phyloP scores from a whole-genome alignment of 2,888 invertebrate genomes.

The Xanthia togata region DNA sequence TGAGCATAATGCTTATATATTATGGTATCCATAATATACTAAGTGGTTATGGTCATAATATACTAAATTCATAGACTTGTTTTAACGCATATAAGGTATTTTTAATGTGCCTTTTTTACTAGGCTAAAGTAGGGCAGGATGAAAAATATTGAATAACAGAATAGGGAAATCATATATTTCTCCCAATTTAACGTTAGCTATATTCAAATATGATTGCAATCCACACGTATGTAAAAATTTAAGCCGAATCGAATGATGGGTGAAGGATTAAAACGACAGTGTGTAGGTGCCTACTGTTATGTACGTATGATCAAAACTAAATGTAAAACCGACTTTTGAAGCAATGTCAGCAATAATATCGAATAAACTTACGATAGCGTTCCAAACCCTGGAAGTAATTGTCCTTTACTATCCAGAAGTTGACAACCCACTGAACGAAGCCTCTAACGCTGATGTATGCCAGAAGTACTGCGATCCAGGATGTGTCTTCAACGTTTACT shows the following conservation, averaged over 20 bases:
- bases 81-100: not conserved
- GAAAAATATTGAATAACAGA: not conserved
- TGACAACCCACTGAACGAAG: slow-evolving; percentile 82
- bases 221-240: not conserved
- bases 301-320: not conserved
- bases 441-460: slow-evolving; percentile 81
- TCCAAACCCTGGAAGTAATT: slow-evolving; percentile 78
- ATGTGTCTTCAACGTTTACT: slow-evolving; percentile 73
- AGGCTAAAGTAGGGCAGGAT: not conserved
- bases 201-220: not conserved
- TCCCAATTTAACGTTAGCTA: not conserved
- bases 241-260: not conserved
- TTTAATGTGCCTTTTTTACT: not conserved
- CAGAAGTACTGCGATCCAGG: slow-evolving; percentile 82
- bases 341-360: not conserved
- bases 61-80: slow-evolving; percentile 11
- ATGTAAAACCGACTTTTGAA: not conserved
- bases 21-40: slow-evolving; percentile 34
- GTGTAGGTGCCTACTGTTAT: not conserved
- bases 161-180: not conserved
- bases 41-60: slow-evolving; percentile 33
- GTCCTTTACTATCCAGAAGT: slow-evolving; percentile 85
- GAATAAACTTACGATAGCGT: slow-evolving; percentile 74
- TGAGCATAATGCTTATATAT: slow-evolving; percentile 42
- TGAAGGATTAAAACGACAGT: not conserved